Evolutionary conservation across 1,140 invertebrate species (phyloP).

Genomic region (Ditylenchus dipsaci): DNA sequence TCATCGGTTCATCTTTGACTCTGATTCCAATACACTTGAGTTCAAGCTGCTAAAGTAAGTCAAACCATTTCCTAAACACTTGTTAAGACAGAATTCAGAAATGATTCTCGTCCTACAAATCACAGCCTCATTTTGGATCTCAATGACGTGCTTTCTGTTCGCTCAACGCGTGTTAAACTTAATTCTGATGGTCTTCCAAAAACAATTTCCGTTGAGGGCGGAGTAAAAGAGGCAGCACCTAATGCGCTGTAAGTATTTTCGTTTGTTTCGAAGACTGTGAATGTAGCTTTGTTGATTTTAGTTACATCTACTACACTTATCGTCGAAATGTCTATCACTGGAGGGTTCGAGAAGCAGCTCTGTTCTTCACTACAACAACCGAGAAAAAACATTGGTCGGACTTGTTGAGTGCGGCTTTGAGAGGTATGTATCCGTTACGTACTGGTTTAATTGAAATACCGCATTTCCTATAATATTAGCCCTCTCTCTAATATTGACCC

Average conservation of each 20-base stretch:
- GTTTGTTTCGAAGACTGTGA: neutral
- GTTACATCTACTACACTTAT: slow-evolving; percentile 42
- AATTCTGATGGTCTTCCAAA: neutral
- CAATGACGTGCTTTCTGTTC: slow-evolving; percentile 13
- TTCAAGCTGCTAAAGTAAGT: slow-evolving; percentile 15
- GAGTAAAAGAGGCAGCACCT: neutral
- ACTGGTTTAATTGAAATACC: too few species aligned
- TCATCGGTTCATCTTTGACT: slow-evolving; percentile 11
- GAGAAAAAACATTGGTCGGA: slow-evolving; percentile 43
- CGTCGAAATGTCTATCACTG: slow-evolving; percentile 40
- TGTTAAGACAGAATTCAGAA: neutral
- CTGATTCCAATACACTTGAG: slow-evolving; percentile 7
- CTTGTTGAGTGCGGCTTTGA: slow-evolving; percentile 30
- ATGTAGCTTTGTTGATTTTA: slow-evolving; percentile 18
- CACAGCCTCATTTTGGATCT: slow-evolving; percentile 4
- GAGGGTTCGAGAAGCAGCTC: slow-evolving; percentile 34
- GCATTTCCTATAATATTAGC: too few species aligned
- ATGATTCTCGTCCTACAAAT: neutral
- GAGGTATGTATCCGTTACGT: slow-evolving; percentile 21
- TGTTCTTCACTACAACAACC: slow-evolving; percentile 36
- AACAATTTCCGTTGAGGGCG: neutral
- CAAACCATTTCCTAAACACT: neutral
- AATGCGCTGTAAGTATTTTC: neutral
- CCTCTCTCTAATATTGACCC: too few species aligned
- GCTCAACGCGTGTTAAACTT: slow-evolving; percentile 4